These are phyloP conservation scores for Gallinago solitaria DNA, from an alignment of 2,797 vertebrate genomes.

Conservation along the genomic window DNA sequence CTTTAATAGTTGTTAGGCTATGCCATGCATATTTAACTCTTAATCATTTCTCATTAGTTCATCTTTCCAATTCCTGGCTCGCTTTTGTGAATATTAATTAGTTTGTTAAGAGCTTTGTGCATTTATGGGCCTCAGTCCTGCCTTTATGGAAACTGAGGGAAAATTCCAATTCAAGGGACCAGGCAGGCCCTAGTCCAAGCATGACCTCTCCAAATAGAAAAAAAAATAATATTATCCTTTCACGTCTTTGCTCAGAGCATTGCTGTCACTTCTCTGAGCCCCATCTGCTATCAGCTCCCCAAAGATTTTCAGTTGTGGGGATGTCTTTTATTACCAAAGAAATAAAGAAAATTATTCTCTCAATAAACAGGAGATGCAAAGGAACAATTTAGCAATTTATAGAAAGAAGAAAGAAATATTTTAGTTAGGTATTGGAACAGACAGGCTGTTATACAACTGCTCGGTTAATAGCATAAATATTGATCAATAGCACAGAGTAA, in stretches of 20 bases:
- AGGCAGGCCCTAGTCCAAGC: neutral
- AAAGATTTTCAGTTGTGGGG: neutral
- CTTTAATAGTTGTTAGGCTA: constrained; percentile 47
- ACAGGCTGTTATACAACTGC: neutral
- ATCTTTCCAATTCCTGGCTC: constrained; percentile 39
- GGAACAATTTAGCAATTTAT: neutral
- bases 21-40: constrained; percentile 65
- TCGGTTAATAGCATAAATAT: constrained; percentile 5
- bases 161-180: neutral
- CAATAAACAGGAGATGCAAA: neutral
- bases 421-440: neutral
- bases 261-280: neutral
- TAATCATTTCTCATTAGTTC: constrained; percentile 66
- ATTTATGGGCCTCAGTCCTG: neutral
- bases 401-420: neutral
- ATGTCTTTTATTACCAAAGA: neutral
- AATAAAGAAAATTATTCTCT: neutral
- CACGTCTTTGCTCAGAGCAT: neutral
- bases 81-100: constrained; percentile 59
- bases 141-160: neutral
- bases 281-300: neutral
- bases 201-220: neutral
- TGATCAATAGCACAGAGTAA: neutral
- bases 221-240: neutral
- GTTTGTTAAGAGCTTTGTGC: constrained; percentile 16